phyloP scores from a whole-genome alignment of 2,113 vertebrate genomes.

The zebrafish (Danio rerio) region DNA sequence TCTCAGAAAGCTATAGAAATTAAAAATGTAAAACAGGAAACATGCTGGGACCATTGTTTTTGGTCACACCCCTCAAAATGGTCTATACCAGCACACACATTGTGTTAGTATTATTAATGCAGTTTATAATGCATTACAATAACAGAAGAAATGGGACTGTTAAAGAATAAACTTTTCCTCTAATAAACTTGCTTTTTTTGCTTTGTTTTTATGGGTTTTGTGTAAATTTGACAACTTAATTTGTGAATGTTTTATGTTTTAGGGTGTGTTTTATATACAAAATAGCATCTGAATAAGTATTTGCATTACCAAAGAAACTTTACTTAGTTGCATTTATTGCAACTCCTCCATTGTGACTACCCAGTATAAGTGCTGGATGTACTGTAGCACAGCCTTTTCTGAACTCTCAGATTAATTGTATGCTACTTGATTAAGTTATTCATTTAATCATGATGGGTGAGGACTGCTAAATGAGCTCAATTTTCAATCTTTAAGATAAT shows the following conservation, averaged over 20 bases:
- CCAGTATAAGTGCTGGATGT: neutral
- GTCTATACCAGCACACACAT: no score
- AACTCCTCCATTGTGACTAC: neutral
- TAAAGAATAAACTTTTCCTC: no score
- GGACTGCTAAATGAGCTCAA: neutral
- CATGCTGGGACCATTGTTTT: no score
- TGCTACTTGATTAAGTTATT: conserved; percentile 23
- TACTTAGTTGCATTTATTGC: neutral
- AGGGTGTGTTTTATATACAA: neutral
- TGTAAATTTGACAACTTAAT: neutral
- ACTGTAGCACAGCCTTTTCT: neutral
- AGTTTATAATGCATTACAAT: no score
- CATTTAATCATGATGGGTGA: conserved; percentile 11
- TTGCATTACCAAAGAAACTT: neutral
- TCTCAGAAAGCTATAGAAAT: no score
- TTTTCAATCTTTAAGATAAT: neutral
- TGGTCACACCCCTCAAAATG: no score
- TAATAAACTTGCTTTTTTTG: no score
- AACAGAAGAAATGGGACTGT: no score
- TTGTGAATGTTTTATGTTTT: neutral
- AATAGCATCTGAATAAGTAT: neutral
- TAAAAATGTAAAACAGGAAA: no score
- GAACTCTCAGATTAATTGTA: conserved; percentile 8
- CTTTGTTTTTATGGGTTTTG: neutral
- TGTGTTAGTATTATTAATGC: no score